phyloP scores from a whole-genome alignment of 2,888 invertebrate genomes.

The Tholera decimalis region DNA sequence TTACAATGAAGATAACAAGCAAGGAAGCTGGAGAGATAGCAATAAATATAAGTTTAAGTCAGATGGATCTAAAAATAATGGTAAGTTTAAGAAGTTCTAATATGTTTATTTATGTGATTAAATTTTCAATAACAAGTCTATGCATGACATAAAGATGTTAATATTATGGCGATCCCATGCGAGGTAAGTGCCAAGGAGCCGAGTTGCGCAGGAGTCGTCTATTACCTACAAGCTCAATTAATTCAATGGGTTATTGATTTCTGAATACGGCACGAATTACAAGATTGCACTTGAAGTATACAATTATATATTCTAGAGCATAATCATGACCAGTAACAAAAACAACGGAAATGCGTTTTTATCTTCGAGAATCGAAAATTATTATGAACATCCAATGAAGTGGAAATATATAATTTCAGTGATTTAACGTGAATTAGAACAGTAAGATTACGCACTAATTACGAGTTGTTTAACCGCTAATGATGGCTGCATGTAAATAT shows the following conservation, averaged over 20 bases:
- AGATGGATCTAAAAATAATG: constrained; percentile 61
- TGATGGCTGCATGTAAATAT: constrained; percentile 7
- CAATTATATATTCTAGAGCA: constrained; percentile 2
- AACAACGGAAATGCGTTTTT: constrained; percentile 44
- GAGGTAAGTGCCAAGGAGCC: too few relatives aligned
- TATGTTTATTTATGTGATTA: background rate
- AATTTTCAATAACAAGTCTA: background rate
- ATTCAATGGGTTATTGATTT: constrained; percentile 6
- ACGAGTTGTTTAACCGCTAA: constrained; percentile 23
- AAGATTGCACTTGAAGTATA: constrained; percentile 2
- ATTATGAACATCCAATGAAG: constrained; percentile 5
- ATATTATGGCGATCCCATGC: background rate
- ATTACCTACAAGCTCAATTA: constrained; percentile 8
- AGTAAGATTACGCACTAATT: constrained; percentile 23
- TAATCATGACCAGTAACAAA: constrained; percentile 25
- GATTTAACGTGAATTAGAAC: background rate
- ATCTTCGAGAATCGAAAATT: constrained; percentile 12
- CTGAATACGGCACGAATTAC: background rate
- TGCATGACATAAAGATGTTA: background rate
- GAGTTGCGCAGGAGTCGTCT: background rate
- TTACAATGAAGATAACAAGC: constrained; percentile 45
- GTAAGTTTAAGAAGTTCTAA: constrained; percentile 43
- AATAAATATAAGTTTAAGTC: constrained; percentile 43
- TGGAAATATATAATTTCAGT: constrained; percentile 19
- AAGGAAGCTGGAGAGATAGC: constrained; percentile 50